Evolutionary conservation across 2,113 vertebrate genomes (phyloP).

Genomic region (Cyanistes caeruleus): DNA sequence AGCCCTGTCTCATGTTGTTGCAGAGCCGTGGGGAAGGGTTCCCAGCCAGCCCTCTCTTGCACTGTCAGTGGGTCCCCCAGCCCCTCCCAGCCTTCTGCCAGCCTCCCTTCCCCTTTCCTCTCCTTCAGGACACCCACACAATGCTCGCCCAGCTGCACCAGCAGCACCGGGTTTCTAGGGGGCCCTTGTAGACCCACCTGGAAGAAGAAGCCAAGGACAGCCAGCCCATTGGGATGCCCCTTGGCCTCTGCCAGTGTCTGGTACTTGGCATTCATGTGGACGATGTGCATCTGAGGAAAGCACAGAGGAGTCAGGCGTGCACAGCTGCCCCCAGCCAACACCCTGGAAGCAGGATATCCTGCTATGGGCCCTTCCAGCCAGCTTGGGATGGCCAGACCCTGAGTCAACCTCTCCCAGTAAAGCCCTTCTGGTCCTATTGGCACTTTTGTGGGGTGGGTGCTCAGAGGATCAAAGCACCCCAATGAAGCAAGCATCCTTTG

Average conservation of each 20-base stretch:
- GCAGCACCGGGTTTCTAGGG: background rate
- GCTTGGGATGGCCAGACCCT: accelerated
- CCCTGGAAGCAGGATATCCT: accelerated
- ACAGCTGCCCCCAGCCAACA: accelerated
- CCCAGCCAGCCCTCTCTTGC: background rate
- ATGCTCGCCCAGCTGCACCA: accelerated
- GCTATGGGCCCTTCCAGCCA: background rate
- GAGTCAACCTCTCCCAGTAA: background rate
- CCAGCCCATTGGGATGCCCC: conserved; percentile 78
- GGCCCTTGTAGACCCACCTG: conserved; percentile 63
- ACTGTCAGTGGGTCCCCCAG: accelerated
- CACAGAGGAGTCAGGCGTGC: accelerated
- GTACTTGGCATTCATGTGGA: conserved; percentile 82
- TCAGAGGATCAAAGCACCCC: background rate
- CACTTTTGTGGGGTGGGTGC: accelerated
- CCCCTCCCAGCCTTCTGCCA: background rate
- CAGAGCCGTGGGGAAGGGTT: background rate
- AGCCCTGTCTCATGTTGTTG: accelerated
- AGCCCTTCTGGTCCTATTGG: background rate
- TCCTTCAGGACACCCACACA: accelerated
- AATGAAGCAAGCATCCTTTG: background rate
- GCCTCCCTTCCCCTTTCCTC: background rate
- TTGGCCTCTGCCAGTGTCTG: conserved; percentile 73
- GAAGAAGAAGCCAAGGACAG: conserved; percentile 83
- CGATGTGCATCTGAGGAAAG: conserved; percentile 81